phyloP scores from a whole-genome alignment of 1,140 invertebrate genomes.

The Chironomus tepperi region DNA sequence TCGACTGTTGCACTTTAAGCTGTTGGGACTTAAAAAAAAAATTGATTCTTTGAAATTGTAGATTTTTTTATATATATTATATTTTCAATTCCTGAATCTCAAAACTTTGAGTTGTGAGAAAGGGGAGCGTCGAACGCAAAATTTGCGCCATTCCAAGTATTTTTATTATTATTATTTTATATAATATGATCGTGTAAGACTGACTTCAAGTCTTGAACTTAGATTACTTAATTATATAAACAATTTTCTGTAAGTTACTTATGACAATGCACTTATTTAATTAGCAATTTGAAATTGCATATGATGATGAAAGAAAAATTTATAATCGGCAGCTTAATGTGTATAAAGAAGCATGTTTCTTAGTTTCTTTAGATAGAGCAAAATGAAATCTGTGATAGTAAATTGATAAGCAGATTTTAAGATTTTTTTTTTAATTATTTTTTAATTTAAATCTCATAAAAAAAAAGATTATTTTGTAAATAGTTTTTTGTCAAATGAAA shows the following conservation, averaged over 20 bases:
- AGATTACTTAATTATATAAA: background rate
- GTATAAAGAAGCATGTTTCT: background rate
- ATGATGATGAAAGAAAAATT: background rate
- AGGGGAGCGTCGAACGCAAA: background rate
- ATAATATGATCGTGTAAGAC: background rate
- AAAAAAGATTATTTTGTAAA: background rate
- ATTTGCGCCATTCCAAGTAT: constrained; percentile 3
- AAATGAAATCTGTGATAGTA: constrained; percentile 19
- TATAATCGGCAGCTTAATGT: no score
- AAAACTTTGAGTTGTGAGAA: background rate
- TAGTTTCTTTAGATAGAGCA: background rate
- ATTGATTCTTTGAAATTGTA: no score
- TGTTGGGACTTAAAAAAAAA: no score
- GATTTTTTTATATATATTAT: no score
- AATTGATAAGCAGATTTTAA: constrained; percentile 20
- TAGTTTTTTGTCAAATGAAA: background rate
- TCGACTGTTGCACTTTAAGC: background rate
- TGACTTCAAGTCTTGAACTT: background rate
- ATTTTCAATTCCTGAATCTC: background rate
- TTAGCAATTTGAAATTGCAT: constrained; percentile 9
- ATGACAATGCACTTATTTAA: background rate
- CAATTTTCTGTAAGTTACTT: background rate
- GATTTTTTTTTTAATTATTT: background rate
- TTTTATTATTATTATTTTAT: background rate
- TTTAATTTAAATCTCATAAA: background rate